These are phyloP conservation scores for Sorex fumeus DNA, from an alignment of 2,113 vertebrate species.

Conservation along the genomic window DNA sequence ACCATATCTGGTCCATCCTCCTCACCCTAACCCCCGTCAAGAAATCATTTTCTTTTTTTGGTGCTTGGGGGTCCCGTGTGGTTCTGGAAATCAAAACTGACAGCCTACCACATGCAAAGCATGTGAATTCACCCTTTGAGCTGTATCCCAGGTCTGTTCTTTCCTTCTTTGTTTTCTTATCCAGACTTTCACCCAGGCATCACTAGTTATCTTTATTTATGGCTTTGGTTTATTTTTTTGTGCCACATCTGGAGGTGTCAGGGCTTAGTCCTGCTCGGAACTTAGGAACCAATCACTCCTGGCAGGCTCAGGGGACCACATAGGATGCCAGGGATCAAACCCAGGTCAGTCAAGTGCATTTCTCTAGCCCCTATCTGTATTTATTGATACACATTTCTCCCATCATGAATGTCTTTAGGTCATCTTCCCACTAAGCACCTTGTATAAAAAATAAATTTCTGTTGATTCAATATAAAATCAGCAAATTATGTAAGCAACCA, in stretches of 20 bases:
- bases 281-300: too few relatives aligned
- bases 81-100: too few relatives aligned
- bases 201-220: neutral
- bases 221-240: conserved; percentile 24
- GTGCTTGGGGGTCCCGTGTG: too few relatives aligned
- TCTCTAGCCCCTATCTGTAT: too few relatives aligned
- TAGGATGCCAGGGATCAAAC: too few relatives aligned
- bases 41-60: neutral
- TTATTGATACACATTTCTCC: too few relatives aligned
- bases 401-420: too few relatives aligned
- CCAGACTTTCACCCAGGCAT: conserved; percentile 11
- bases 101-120: too few relatives aligned
- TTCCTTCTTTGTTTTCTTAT: neutral
- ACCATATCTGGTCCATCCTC: neutral
- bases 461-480: conserved; percentile 47
- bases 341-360: too few relatives aligned
- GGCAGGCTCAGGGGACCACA: too few relatives aligned
- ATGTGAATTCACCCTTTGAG: too few relatives aligned
- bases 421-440: too few relatives aligned
- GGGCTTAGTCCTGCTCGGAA: neutral
- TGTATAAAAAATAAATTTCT: neutral
- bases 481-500: conserved; percentile 30
- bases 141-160: neutral
- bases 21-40: conserved; percentile 2
- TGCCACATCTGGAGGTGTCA: neutral